Evolutionary conservation across 1,140 invertebrate genomes (phyloP).

Genomic region (Pteromalus puparum): DNA sequence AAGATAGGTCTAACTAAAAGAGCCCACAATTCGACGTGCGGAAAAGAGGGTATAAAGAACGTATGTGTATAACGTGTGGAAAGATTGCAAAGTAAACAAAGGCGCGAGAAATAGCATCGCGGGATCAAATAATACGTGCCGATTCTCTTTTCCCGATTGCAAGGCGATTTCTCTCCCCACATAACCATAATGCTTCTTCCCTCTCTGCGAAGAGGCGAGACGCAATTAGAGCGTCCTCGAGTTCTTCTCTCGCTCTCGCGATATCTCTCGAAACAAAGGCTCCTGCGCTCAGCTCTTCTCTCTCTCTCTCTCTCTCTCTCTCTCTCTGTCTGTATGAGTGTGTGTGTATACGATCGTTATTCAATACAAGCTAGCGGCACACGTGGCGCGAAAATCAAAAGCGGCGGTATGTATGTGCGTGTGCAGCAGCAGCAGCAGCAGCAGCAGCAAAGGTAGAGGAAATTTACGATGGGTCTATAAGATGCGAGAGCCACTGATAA

Average conservation of each 20-base stretch:
- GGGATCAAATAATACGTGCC: conserved; percentile 3
- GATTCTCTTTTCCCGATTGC: conserved; percentile 5
- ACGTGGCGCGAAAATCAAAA: conserved; percentile 28
- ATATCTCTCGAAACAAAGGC: conserved; percentile 36
- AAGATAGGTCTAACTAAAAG: background rate
- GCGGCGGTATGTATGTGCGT: conserved; percentile 8
- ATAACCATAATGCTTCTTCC: background rate
- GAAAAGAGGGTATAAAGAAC: background rate
- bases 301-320: too few species aligned
- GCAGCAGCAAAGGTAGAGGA: background rate
- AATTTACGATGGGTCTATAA: conserved; percentile 38
- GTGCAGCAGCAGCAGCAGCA: conserved; percentile 18
- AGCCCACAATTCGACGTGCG: background rate
- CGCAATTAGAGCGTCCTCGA: conserved; percentile 53
- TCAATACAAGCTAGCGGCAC: background rate
- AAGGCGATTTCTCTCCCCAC: background rate
- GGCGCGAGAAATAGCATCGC: conserved; percentile 20
- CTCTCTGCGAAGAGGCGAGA: background rate
- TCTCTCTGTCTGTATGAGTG: too few species aligned
- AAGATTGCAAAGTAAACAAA: conserved; percentile 11
- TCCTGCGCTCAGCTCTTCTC: background rate
- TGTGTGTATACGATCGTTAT: conserved; percentile 38
- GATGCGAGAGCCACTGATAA: conserved; percentile 48
- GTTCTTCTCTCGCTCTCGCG: background rate
- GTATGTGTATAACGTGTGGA: background rate